Conservation (phyloP, 2,113 vertebrate genomes). For the Pongo abelii region DNA sequence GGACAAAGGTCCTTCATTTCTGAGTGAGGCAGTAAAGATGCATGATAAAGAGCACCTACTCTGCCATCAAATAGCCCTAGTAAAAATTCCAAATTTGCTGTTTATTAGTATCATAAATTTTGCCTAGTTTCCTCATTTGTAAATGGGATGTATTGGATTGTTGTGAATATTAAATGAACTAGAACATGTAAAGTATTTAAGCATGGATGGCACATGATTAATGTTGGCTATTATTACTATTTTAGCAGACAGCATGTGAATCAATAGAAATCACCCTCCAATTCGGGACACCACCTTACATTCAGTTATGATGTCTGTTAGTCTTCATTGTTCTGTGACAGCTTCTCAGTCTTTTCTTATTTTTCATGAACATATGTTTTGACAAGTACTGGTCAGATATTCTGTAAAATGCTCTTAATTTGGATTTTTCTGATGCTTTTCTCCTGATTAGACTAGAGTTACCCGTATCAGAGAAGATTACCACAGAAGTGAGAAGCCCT, state of each 20-base stretch:
- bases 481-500: neutral
- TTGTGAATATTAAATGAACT: neutral
- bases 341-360: neutral
- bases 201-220: neutral
- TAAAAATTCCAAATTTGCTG: neutral
- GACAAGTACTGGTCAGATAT: neutral
- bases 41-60: neutral
- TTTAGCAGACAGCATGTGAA: neutral
- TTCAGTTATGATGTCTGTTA: neutral
- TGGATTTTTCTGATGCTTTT: neutral
- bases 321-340: neutral
- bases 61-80: neutral
- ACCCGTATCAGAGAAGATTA: neutral
- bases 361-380: neutral
- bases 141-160: neutral
- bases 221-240: neutral
- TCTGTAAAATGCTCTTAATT: neutral
- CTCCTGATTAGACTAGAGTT: neutral
- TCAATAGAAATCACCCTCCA: neutral
- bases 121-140: neutral
- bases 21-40: neutral
- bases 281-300: neutral
- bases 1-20: neutral
- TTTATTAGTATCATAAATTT: neutral
- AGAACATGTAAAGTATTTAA: neutral